Percentiles rank a stretch among this genome's conserved stretches.
phyloP scores from a whole-genome alignment of 2,797 vertebrate species.

The Acanthis flammea region DNA sequence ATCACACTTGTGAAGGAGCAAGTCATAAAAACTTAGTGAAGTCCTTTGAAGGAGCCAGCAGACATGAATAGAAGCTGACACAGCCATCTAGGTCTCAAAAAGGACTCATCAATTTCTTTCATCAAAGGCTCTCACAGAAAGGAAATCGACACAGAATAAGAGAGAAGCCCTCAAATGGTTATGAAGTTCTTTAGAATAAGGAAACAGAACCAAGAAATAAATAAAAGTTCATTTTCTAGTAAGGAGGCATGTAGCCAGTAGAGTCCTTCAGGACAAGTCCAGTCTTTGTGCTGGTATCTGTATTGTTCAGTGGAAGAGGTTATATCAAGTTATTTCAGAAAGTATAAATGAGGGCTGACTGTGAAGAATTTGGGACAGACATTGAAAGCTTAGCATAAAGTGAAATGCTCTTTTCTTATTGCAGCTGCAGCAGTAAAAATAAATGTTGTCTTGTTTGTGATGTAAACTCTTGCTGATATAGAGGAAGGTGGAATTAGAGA shows the following conservation, averaged over 20 bases:
- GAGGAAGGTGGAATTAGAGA: background rate
- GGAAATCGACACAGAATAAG: background rate
- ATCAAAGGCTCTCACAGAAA: background rate
- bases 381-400: background rate
- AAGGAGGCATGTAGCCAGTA: background rate
- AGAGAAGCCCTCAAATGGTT: background rate
- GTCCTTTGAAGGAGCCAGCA: constrained; percentile 1
- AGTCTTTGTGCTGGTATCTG: background rate
- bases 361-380: background rate
- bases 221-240: background rate
- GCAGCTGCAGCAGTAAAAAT: background rate
- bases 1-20: background rate
- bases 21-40: background rate
- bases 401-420: background rate
- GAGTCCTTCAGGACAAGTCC: background rate
- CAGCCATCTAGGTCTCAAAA: background rate
- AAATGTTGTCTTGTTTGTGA: background rate
- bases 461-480: background rate
- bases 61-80: background rate
- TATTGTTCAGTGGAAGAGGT: background rate
- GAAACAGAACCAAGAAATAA: background rate
- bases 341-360: background rate
- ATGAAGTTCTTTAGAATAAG: background rate
- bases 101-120: background rate
- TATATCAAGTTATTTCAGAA: background rate